Evolutionary conservation across 2,797 vertebrate species (phyloP).

Genomic region (Squalus acanthias): DNA sequence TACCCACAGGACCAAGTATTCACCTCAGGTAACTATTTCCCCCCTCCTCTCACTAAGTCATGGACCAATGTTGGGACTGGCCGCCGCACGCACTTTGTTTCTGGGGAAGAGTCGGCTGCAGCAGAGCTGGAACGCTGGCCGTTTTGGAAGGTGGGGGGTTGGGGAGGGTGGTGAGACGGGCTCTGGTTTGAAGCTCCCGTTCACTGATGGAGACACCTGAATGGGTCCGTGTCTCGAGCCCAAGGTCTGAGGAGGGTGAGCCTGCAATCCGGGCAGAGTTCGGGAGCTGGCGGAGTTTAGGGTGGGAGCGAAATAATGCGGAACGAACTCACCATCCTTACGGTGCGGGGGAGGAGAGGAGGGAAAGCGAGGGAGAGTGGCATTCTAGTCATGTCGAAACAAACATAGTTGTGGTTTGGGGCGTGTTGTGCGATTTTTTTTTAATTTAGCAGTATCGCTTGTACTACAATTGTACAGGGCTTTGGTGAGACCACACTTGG

Average conservation of each 20-base stretch:
- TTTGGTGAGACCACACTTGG: too few relatives aligned
- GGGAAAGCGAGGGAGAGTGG: not conserved
- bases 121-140: not conserved
- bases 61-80: not conserved
- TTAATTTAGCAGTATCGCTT: not conserved
- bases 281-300: not conserved
- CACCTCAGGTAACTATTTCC: not conserved
- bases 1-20: not conserved
- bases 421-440: not conserved
- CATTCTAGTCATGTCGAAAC: not conserved
- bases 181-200: not conserved
- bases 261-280: not conserved
- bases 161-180: not conserved
- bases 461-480: not conserved
- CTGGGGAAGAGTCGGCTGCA: not conserved
- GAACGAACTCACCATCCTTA: not conserved
- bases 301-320: not conserved
- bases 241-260: not conserved
- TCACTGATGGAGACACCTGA: not conserved
- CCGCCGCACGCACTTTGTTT: not conserved
- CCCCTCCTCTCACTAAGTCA: not conserved
- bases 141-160: not conserved
- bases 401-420: not conserved
- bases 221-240: not conserved
- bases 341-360: not conserved